These are phyloP conservation scores for Chelonoidis abingdonii DNA, from an alignment of 2,113 vertebrate species.

Conservation along the genomic window DNA sequence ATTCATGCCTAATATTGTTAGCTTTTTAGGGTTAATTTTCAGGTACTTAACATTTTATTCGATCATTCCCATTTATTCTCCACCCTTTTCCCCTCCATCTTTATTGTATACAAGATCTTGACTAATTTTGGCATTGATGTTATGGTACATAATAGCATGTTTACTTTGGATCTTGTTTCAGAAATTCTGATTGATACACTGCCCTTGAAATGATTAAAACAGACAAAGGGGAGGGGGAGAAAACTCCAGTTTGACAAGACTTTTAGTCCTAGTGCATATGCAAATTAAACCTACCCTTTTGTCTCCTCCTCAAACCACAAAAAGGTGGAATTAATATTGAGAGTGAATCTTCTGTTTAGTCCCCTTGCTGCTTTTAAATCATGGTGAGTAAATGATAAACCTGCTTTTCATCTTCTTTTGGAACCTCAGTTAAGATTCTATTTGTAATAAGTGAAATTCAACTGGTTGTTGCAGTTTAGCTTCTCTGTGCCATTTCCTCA, in stretches of 20 bases:
- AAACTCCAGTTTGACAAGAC: neutral
- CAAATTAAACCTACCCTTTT: neutral
- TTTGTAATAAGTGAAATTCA: conserved; percentile 63
- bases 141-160: neutral
- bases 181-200: neutral
- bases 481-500: conserved; percentile 61
- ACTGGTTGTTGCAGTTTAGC: conserved; percentile 61
- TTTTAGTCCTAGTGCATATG: neutral
- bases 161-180: neutral
- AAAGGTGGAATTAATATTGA: neutral
- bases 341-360: conserved; percentile 10
- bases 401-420: conserved; percentile 34
- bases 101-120: neutral
- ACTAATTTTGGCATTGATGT: neutral
- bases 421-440: conserved; percentile 32
- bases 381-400: conserved; percentile 33
- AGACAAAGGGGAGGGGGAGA: neutral
- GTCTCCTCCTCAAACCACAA: neutral
- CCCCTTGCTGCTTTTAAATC: conserved; percentile 25
- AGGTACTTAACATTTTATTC: neutral
- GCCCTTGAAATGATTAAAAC: neutral
- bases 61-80: neutral
- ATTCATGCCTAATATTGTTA: neutral
- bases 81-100: neutral
- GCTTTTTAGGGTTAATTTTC: neutral